These are phyloP conservation scores for Muricea muricata DNA, from an alignment of 92 coral and sea anemone species.

Conservation along the genomic window DNA sequence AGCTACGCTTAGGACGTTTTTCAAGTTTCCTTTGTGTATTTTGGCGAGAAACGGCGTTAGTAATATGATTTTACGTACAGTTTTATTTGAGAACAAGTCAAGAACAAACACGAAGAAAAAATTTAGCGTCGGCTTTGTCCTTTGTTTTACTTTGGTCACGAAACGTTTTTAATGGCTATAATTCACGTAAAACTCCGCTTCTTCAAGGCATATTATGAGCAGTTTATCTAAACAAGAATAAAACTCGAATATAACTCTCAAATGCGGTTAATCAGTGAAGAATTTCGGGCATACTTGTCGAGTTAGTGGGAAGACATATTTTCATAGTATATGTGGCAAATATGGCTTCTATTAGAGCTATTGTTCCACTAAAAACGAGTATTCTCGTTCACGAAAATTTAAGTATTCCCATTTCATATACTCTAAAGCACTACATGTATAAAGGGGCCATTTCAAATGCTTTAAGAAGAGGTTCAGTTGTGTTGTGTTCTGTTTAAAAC, in stretches of 20 bases:
- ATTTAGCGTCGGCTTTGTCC: conserved; percentile 32
- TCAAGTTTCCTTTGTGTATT: background rate
- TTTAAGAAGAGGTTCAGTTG: background rate
- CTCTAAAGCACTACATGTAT: background rate
- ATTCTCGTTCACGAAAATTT: background rate
- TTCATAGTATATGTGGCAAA: background rate
- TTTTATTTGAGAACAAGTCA: background rate
- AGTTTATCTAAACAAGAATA: background rate
- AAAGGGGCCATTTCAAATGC: background rate
- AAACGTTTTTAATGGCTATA: background rate
- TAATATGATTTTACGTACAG: background rate
- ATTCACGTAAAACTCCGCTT: background rate
- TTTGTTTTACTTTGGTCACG: conserved; percentile 23
- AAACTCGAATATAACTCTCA: background rate
- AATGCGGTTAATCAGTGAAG: background rate
- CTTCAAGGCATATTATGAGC: background rate
- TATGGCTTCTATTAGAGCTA: background rate
- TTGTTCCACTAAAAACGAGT: background rate
- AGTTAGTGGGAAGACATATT: background rate
- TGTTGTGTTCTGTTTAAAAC: background rate
- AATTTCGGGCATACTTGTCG: background rate
- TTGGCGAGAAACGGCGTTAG: background rate
- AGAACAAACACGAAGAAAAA: conserved; percentile 5
- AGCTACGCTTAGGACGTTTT: background rate
- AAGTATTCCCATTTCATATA: background rate